A percentile compares a stretch with the other conserved stretches of the same genome.
These are phyloP conservation scores for Pristis pectinata DNA, from an alignment of 2,797 vertebrate genomes.

Conservation along the genomic window DNA sequence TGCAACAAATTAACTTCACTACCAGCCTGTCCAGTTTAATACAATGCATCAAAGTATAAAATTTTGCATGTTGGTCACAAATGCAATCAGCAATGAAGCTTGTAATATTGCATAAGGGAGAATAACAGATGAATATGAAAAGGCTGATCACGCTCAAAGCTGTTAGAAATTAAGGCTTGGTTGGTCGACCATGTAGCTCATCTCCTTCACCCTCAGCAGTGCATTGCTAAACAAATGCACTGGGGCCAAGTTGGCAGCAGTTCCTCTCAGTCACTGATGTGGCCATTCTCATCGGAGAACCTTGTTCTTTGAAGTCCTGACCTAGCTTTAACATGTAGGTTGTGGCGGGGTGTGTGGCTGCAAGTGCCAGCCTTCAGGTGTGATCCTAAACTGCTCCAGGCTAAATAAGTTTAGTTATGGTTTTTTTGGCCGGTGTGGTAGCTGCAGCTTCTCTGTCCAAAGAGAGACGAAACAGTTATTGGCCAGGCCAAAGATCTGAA, in stretches of 20 bases:
- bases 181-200: background rate
- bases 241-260: background rate
- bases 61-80: conserved; percentile 21
- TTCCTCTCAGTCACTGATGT: background rate
- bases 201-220: background rate
- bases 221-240: background rate
- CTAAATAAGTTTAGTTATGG: too few species aligned
- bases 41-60: background rate
- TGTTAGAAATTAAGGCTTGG: background rate
- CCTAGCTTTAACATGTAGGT: background rate
- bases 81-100: background rate
- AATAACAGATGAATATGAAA: background rate
- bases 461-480: too few species aligned
- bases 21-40: background rate
- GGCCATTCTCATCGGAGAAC: background rate
- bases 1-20: conserved; percentile 6
- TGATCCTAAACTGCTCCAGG: too few species aligned
- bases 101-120: background rate
- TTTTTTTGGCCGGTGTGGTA: too few species aligned
- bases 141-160: background rate
- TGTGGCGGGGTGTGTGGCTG: background rate
- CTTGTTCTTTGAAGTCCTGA: background rate
- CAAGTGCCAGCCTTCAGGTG: too few species aligned
- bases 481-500: too few species aligned
- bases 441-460: too few species aligned